phyloP scores from a whole-genome alignment of 2,797 vertebrate species.

The Dendrocincla fuliginosa region DNA sequence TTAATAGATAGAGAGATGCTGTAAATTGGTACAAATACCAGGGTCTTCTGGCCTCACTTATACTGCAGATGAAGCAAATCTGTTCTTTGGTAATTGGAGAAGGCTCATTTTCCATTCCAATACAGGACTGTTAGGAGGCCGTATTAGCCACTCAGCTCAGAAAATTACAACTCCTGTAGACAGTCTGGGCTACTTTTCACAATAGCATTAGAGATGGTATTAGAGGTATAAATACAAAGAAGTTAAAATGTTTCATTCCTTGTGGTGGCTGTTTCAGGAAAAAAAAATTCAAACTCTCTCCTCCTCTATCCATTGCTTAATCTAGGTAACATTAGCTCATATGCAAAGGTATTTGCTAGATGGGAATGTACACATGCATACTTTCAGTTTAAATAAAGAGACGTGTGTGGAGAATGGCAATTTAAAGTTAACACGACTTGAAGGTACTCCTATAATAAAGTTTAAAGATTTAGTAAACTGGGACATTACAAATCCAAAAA shows the following conservation, averaged over 20 bases:
- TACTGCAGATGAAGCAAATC: conserved; percentile 61
- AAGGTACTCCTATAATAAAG: conserved; percentile 66
- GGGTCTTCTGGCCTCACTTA: conserved; percentile 56
- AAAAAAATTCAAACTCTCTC: background rate
- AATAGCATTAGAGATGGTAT: background rate
- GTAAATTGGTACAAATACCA: conserved; percentile 72
- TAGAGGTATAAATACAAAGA: conserved; percentile 1
- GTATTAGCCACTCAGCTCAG: background rate
- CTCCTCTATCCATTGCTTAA: conserved; percentile 22
- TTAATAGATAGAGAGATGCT: conserved; percentile 44
- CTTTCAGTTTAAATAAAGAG: conserved; percentile 72
- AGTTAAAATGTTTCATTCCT: background rate
- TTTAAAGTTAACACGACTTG: conserved; percentile 54
- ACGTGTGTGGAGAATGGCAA: conserved; percentile 59
- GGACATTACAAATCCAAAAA: conserved; percentile 71
- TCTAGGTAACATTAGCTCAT: conserved; percentile 34
- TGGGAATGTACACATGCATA: conserved; percentile 64
- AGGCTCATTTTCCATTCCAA: conserved; percentile 51
- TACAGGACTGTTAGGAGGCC: background rate
- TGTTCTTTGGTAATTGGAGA: conserved; percentile 76
- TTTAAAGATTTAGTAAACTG: conserved; percentile 67
- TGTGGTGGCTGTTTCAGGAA: background rate
- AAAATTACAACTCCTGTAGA: background rate
- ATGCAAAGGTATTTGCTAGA: conserved; percentile 25
- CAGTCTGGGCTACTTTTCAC: background rate